phyloP scores from a whole-genome alignment of 2,113 vertebrate species.

The Tetraodon nigroviridis region DNA sequence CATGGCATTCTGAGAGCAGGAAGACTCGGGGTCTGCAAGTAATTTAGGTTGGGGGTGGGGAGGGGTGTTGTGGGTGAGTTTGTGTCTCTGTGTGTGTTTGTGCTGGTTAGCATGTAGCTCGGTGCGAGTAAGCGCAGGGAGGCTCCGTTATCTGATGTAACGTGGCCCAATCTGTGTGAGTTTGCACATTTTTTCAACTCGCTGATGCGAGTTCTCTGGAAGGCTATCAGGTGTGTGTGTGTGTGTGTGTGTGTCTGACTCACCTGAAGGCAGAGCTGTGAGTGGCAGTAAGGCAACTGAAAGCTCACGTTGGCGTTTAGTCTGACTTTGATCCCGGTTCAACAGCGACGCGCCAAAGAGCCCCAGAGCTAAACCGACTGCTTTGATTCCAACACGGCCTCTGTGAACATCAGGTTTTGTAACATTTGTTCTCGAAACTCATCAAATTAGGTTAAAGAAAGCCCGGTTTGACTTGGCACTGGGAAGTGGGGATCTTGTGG shows the following conservation, averaged over 20 bases:
- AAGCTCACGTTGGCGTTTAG: background rate
- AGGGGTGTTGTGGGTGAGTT: constrained; percentile 1
- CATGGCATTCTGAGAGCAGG: constrained; percentile 35
- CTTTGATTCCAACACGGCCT: background rate
- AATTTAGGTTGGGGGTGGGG: constrained; percentile 42
- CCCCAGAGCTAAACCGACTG: background rate
- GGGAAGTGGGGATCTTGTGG: background rate
- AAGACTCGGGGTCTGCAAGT: constrained; percentile 45
- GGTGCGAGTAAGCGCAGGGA: background rate
- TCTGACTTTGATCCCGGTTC: constrained; percentile 3
- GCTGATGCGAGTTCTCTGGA: background rate
- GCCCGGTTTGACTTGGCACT: constrained; percentile 2
- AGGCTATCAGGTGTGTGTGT: background rate
- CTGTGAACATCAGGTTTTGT: background rate
- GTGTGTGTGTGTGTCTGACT: too few relatives aligned
- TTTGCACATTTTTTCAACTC: constrained; percentile 2
- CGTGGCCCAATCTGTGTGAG: constrained; percentile 6
- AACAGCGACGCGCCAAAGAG: background rate
- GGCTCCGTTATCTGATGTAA: background rate
- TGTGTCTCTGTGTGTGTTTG: constrained; percentile 1
- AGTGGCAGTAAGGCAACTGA: background rate
- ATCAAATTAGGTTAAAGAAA: background rate
- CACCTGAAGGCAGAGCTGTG: too few relatives aligned
- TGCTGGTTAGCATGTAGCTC: background rate
- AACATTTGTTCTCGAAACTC: background rate